These are phyloP conservation scores for Zaprionus nigranus DNA, from an alignment of 1,140 invertebrate species.

Conservation along the genomic window DNA sequence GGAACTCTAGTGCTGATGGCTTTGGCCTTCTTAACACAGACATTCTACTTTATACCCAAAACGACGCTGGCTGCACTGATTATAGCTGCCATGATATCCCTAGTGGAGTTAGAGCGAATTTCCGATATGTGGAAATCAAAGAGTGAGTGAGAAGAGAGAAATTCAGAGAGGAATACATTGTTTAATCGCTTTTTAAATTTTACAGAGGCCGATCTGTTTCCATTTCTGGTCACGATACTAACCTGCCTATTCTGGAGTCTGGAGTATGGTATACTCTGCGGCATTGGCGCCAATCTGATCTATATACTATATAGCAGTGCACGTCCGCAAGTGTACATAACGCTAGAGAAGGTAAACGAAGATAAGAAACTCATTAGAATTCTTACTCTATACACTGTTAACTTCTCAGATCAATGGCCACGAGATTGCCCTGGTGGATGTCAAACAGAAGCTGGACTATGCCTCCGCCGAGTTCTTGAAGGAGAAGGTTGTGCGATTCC, in stretches of 20 bases:
- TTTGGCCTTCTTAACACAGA: slow-evolving; percentile 89
- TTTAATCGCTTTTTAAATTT: not conserved
- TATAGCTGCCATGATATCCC: slow-evolving; percentile 91
- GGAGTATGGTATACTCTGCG: slow-evolving; percentile 94
- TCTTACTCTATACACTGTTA: not conserved
- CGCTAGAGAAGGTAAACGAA: slow-evolving; percentile 86
- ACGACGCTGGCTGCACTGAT: slow-evolving; percentile 90
- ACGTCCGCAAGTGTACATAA: slow-evolving; percentile 88
- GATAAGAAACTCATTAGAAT: not conserved
- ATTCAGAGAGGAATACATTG: not conserved
- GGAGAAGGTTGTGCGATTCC: slow-evolving; percentile 68
- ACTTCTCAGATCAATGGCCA: slow-evolving; percentile 54
- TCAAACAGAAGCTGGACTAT: slow-evolving; percentile 77
- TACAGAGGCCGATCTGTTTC: slow-evolving; percentile 91
- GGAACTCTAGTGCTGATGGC: slow-evolving; percentile 89
- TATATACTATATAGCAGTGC: slow-evolving; percentile 92
- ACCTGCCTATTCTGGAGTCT: slow-evolving; percentile 91
- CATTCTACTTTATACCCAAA: slow-evolving; percentile 92
- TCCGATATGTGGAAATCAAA: slow-evolving; percentile 92
- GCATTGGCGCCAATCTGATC: slow-evolving; percentile 90
- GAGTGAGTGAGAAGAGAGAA: slow-evolving; percentile 86
- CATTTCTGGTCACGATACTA: slow-evolving; percentile 90
- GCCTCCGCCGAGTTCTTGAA: slow-evolving; percentile 78
- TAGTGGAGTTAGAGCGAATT: slow-evolving; percentile 91
- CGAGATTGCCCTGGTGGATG: slow-evolving; percentile 65